Conservation (phyloP, 1,140 invertebrate species). For the Trichoplusia ni region DNA sequence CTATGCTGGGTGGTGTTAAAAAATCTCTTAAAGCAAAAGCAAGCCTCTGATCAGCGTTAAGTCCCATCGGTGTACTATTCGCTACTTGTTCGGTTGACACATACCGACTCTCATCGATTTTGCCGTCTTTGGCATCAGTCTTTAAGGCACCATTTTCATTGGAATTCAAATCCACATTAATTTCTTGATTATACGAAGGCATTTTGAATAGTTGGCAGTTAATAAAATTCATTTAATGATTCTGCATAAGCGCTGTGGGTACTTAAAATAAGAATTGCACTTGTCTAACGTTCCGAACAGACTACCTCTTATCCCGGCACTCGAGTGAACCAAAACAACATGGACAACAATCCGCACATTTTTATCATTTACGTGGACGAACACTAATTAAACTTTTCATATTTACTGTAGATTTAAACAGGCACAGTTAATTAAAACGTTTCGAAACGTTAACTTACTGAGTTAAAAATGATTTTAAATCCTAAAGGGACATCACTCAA, state of each 20-base stretch:
- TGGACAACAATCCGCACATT: constrained; percentile 36
- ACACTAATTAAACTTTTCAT: constrained; percentile 35
- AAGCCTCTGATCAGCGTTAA: constrained; percentile 63
- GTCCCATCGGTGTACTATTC: constrained; percentile 52
- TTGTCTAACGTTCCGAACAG: constrained; percentile 9
- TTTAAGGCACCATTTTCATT: constrained; percentile 59
- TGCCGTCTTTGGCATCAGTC: constrained; percentile 51
- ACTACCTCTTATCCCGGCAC: not conserved
- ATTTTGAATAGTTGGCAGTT: constrained; percentile 50
- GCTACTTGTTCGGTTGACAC: constrained; percentile 41
- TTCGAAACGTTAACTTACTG: constrained; percentile 49
- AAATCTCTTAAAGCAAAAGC: constrained; percentile 73
- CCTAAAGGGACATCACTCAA: constrained; percentile 47
- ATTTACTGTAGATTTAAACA: constrained; percentile 35
- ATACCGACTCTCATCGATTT: constrained; percentile 52
- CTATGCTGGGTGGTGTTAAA: constrained; percentile 52
- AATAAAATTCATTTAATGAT: constrained; percentile 44
- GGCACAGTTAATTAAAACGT: constrained; percentile 41
- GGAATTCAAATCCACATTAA: constrained; percentile 66
- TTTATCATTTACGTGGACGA: constrained; percentile 35
- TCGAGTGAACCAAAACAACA: constrained; percentile 34
- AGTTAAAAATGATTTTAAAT: constrained; percentile 39
- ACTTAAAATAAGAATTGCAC: not conserved
- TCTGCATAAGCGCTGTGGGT: not conserved
- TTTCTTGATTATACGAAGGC: constrained; percentile 73